Evolutionary conservation across 2,888 invertebrate species (phyloP).

Genomic region (Noctua pronuba): DNA sequence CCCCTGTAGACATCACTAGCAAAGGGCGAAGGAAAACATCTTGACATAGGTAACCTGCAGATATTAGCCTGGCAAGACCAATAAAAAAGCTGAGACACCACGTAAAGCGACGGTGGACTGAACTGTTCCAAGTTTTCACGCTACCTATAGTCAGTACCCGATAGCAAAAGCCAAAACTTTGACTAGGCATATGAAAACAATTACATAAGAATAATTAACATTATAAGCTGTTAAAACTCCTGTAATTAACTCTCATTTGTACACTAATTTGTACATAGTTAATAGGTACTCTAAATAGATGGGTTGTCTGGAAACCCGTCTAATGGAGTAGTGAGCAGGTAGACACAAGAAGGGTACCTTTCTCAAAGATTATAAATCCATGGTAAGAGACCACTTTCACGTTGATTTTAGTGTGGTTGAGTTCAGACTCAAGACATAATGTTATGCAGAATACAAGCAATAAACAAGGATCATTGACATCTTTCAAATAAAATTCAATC

Average conservation of each 20-base stretch:
- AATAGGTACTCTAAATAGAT: too few species aligned
- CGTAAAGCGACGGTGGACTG: not conserved
- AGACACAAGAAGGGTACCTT: not conserved
- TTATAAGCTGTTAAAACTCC: not conserved
- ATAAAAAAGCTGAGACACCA: not conserved
- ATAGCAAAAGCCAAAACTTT: not conserved
- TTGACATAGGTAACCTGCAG: not conserved
- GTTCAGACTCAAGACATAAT: not conserved
- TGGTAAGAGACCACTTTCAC: not conserved
- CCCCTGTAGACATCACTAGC: not conserved
- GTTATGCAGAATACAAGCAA: constrained; percentile 3
- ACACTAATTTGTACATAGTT: not conserved
- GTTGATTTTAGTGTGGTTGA: not conserved
- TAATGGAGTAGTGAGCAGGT: not conserved
- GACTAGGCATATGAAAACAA: too few species aligned
- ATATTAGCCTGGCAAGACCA: not conserved
- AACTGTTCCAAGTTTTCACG: not conserved
- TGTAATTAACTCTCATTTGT: not conserved
- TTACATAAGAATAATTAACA: not conserved
- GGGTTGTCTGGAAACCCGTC: not conserved
- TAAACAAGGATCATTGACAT: constrained; percentile 31
- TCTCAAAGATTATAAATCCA: not conserved
- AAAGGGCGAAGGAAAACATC: not conserved
- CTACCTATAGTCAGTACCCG: too few species aligned
- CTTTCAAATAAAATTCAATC: constrained; percentile 29